Percentiles rank a stretch among this genome's conserved stretches.
phyloP scores from a whole-genome alignment of 2,113 vertebrate species.

The Hyla sarda region DNA sequence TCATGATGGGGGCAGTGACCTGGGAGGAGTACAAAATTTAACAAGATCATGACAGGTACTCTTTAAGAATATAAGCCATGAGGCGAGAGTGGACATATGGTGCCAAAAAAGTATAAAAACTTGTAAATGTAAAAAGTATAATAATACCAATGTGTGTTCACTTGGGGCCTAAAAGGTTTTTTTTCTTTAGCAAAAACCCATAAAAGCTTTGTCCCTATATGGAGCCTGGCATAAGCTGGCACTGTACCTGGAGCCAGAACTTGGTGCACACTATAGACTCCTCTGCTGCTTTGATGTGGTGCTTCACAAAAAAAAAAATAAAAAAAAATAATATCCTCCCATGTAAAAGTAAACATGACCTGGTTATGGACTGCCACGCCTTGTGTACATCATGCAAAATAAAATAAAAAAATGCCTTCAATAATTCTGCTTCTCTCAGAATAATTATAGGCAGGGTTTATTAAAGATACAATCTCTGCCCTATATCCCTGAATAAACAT shows the following conservation, averaged over 20 bases:
- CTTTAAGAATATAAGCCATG: no score
- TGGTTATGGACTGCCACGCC: slow-evolving; percentile 39
- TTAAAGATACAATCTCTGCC: slow-evolving; percentile 57
- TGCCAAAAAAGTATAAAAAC: no score
- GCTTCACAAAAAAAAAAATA: slow-evolving; percentile 65
- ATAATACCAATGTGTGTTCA: no score
- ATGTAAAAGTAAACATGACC: slow-evolving; percentile 82
- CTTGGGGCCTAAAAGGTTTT: neutral
- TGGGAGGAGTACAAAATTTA: no score
- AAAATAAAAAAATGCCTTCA: slow-evolving; percentile 62
- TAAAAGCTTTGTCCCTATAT: neutral
- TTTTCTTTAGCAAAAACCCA: neutral
- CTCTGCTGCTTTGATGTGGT: slow-evolving; percentile 80
- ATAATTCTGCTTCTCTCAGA: slow-evolving; percentile 62
- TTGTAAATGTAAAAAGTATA: no score
- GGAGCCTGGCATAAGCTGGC: neutral
- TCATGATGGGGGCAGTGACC: no score
- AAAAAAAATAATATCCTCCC: slow-evolving; percentile 47
- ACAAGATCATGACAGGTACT: no score
- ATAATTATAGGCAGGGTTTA: slow-evolving; percentile 55
- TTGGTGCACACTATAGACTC: slow-evolving; percentile 6
- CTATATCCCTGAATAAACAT: slow-evolving; percentile 53
- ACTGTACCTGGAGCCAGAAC: slow-evolving; percentile 57
- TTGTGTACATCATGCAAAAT: slow-evolving; percentile 60
- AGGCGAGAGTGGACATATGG: no score